Base-by-base conservation (phyloP, 2,888 invertebrate species). In the Willowsia nigromaculata region DNA sequence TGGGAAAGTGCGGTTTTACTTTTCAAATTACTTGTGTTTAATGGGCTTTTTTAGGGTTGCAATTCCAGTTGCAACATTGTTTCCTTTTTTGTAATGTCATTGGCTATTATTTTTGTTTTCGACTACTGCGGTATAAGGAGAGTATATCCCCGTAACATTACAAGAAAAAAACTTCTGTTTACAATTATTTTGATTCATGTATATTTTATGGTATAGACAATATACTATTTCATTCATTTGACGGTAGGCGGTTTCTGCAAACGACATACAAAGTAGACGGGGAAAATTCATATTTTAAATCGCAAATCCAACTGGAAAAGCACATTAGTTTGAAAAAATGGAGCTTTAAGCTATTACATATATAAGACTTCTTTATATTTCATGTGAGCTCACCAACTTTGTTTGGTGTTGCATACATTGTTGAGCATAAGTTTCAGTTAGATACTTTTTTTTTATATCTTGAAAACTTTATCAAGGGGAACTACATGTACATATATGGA, bases 1-100 rank as follows among this genome's bases (percentile, higher is more conserved):
- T 74, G 74, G 18, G 25, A 47, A 68, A 11, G n/a, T 47, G 74
- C 18, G 43, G 47, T 47, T 74, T 74, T 74, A 50, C 27, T 47
- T 37, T 37, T 47, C 27, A 47, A 47, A 47, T 74, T 47, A 50
- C 43, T n/a, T n/a, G n/a, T n/a, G n/a, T 9, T 3, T 1, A 47
- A 47, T 47, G 11, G 47, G 13, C 9, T 47, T 11, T 15, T 15
- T 47, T 47, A 47, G 47, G 11, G 47, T 3, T 11, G 13, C 56
- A 18, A 53, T 5, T 53, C 18, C n/a, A 11, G 53, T 18, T 53
- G 4, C 33, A 62, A 30, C 30, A 30, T 62, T 22, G 11, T 56
- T 25, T 56, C 22, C 25, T 53, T 6, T 53, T 53, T 53, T 43
- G 9, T 43, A 13, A 43, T 43, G n/a, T 7, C 7, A 59, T 3